Base-by-base conservation (phyloP, 1,140 invertebrate species). In the Thrips palmi region DNA sequence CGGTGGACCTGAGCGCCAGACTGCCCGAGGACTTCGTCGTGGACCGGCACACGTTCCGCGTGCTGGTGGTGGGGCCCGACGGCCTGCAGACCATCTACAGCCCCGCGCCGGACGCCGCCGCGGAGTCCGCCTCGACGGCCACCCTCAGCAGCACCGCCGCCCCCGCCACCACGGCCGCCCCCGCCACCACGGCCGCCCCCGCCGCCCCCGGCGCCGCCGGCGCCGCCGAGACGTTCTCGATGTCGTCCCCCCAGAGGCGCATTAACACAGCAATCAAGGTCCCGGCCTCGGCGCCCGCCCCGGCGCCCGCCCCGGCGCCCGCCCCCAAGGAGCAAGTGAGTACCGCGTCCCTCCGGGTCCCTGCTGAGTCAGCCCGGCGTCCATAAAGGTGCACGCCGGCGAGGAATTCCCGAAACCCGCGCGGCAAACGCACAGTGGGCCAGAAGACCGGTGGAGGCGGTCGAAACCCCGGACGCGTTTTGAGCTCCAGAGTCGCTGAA, bases 81-180 rank as follows among this genome's bases (percentile, higher is more conserved):
- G 72, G 72, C 2, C 57, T 75, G 22, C 64, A 73, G 6, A 71
- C 70, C 18, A 72, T 75, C 33, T 74, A 74, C 53, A 71, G 70
- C 47, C 70, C 70, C 1, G 39, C 29, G 24, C 2, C 19, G 12
- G 63, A 69, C 39, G 64, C 69, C 48, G 46, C 46, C 18, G 56
- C 44, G 35, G 40, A 55, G 15, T 42, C 45, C n/a, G 54, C 55
- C 27, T 51, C 52, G 23, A 49, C 49, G 29, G 59, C n/a, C n/a
- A 12, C 19, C 15, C 14, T 6, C 14, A 5, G 5, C 18, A 15
- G 6, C 6, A 37, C 27, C 3, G 8, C 34, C 19, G 24, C 23
- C 15, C 20, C 30, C 3, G 32, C 37, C 10, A 30, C 28, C 18
- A 20, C 34, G 10, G 38, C 43, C 18, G 41, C 34, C 17, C 32